Base-by-base conservation (phyloP, 2,113 vertebrate species). In the Lota lota region DNA sequence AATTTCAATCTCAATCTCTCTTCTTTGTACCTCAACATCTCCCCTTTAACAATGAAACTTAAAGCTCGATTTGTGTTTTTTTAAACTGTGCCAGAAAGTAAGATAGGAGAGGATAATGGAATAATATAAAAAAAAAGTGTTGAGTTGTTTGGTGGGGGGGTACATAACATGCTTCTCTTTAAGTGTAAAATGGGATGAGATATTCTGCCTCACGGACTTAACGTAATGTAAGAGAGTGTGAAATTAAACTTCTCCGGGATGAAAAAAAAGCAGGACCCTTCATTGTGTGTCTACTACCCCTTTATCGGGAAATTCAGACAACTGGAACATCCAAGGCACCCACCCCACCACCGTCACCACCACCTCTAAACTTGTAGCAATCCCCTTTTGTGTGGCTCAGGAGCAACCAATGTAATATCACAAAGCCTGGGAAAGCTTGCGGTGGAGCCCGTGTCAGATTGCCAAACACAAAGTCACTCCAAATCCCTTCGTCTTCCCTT, bases 231-330 rank as follows among this genome's bases (percentile, higher is more conserved):
- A 91, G 90, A 85, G 88, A 91, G 88, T 91, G 91, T 92, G 91
- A 92, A 93, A 92, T 92, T 89, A 91, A 92, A 91, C 81, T 81
- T 85, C 87, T 79, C 85, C 80, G 64, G 80, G 88, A 91, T 88
- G 88, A 88, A 90, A 87, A 79, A n/a, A 47, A 47, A 47, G n/a
- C 40, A n/a, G 73, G 69, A 71, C 78, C 73, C 81, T 79, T 88
- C 86, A 89, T 91, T 92, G 91, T 90, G 86, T 81, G 82, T 71
- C 12, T 73, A 75, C 63, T 80, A 72, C 78, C 85, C 74, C 81
- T 88, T 92, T 92, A 93, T 92, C 90, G 87, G 85, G 72, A 90
- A 90, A 90, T 91, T 91, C 89, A 91, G 89, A 92, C 89, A 91
- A 88, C 88, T 90, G 89, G 89, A 92, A 91, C 89, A 92, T 91